A percentile compares a stretch with the other conserved stretches of the same genome.
phyloP scores from a whole-genome alignment of 2,113 vertebrate genomes.

The Oreochromis spilurus region DNA sequence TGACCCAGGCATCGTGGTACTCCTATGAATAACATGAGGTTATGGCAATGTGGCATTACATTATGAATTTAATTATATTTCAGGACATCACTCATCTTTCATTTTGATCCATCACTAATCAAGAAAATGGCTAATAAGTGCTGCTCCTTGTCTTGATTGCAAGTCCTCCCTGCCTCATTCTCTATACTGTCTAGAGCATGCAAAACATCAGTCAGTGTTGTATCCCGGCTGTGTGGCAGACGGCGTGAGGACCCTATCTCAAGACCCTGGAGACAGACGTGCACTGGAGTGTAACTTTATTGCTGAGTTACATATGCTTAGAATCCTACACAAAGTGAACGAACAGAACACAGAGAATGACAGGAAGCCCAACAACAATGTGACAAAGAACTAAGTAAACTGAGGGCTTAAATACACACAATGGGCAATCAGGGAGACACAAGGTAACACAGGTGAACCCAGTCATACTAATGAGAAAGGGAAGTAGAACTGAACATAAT shows the following conservation, averaged over 20 bases:
- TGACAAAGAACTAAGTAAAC: not conserved
- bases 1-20: not conserved
- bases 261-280: not conserved
- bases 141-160: conserved; percentile 41
- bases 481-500: not conserved
- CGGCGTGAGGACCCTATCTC: not conserved
- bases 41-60: conserved; percentile 8
- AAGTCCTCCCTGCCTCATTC: not conserved
- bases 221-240: not conserved
- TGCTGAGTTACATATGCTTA: not conserved
- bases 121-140: conserved; percentile 65
- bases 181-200: conserved; percentile 34
- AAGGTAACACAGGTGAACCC: not conserved
- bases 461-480: not conserved
- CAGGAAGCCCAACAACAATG: not conserved
- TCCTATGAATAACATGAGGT: conserved; percentile 14
- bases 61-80: conserved; percentile 61
- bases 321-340: not conserved
- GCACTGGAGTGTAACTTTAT: not conserved
- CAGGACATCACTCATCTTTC: conserved; percentile 54
- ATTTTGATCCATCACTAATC: conserved; percentile 70
- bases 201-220: conserved; percentile 36
- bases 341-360: not conserved
- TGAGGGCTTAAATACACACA: not conserved
- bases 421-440: not conserved